Base-by-base conservation (phyloP, 2,888 invertebrate genomes). In the Sipha maydis region DNA sequence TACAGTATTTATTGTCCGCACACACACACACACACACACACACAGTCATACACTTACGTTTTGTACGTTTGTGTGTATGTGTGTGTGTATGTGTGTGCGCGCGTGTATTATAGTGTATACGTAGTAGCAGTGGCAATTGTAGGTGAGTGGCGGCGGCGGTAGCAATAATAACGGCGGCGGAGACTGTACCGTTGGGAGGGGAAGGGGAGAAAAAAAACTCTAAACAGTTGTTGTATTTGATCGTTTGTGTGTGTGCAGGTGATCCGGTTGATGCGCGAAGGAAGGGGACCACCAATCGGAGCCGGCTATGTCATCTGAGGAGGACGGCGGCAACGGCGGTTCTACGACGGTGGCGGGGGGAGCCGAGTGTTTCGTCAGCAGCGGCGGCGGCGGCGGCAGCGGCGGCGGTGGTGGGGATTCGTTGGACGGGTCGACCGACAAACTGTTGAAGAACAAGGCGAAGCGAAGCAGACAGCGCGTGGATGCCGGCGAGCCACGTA, bases 401-500 rank as follows among this genome's bases (percentile, higher is more conserved):
- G 75, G 69, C 71, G 86, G 80, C 75, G 76, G 77, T 76, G 85
- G 82, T 78, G 86, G 86, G 56, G 83, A 77, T 75, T 38, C 38
- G 48, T 77, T 48, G 31, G 89, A 89, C 80, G 85, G 84, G 21
- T 77, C 71, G 28, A 71, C 76, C 80, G 61, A 79, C 95, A 96
- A 96, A 95, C 96, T 96, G 96, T 95, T 96, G 94, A 95, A 96
- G 94, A 96, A 96, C 96, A 96, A 96, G 95, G 95, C 95, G 93
- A 97, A 97, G 94, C 96, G 97, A 93, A 96, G 96, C 94, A 95
- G 97, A 95, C 97, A 97, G 95, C 96, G 97, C 94, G 97, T 97
- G 94, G 97, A 97, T 96, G 97, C 97, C 94, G 97, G 97, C 92
- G 97, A 97, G 94, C 96, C 96, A 93, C 95, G 97, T 93, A 97